Evolutionary conservation across 2,113 vertebrate genomes (phyloP).

Genomic region (Silurus glanis): DNA sequence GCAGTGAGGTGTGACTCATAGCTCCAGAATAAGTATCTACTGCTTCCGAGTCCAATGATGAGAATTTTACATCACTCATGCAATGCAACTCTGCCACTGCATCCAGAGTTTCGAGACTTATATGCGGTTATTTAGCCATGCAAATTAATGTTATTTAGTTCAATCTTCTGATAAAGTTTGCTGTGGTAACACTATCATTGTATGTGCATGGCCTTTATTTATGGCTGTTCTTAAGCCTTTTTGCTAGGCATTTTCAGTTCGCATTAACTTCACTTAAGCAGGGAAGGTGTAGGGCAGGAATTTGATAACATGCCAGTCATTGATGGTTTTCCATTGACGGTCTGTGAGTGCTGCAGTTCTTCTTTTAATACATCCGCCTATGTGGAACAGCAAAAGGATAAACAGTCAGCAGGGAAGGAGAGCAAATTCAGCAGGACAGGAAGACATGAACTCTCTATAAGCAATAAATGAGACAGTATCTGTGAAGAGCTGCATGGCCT

Average conservation of each 20-base stretch:
- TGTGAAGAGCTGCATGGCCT: neutral
- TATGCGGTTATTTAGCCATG: neutral
- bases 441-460: neutral
- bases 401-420: neutral
- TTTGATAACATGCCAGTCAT: neutral
- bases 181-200: neutral
- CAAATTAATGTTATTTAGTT: neutral
- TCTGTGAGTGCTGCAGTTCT: neutral
- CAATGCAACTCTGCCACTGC: neutral
- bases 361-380: neutral
- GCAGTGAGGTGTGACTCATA: constrained; percentile 14
- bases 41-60: neutral
- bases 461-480: neutral
- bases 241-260: neutral
- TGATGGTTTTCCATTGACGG: neutral
- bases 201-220: neutral
- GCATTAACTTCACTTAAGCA: constrained; percentile 11
- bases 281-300: neutral
- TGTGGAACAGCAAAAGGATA: neutral
- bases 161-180: neutral
- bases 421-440: neutral
- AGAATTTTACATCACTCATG: constrained; percentile 9
- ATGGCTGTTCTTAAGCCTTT: neutral
- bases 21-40: constrained; percentile 3
- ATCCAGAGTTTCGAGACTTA: neutral